Evolutionary conservation across 1,140 invertebrate genomes (phyloP).

Genomic region (Contarinia nasturtii): DNA sequence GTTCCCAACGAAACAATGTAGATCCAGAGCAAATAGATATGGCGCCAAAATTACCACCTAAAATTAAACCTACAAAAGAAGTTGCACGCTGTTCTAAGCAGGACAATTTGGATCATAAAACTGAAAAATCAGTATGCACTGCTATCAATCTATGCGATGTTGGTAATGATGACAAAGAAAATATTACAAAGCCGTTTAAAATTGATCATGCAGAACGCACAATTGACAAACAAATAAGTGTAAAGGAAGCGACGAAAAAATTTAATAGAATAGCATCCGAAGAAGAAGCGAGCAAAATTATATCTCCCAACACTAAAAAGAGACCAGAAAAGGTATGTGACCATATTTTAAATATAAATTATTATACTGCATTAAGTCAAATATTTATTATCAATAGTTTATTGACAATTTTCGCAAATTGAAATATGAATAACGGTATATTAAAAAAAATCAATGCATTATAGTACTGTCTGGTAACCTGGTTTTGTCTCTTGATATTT

Average conservation of each 20-base stretch:
- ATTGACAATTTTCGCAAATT: neutral
- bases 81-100: conserved; percentile 20
- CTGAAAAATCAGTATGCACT: neutral
- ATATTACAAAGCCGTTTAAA: conserved; percentile 2
- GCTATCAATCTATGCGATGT: conserved; percentile 1
- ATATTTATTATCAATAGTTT: conserved; percentile 1
- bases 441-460: too few relatives aligned
- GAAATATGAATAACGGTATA: too few relatives aligned
- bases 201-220: conserved; percentile 2
- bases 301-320: conserved; percentile 35
- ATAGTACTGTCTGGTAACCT: too few relatives aligned
- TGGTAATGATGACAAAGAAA: conserved; percentile 4
- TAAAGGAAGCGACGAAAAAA: conserved; percentile 79
- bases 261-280: conserved; percentile 80
- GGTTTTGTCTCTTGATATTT: too few relatives aligned
- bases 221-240: conserved; percentile 46
- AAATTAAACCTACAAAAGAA: conserved; percentile 9
- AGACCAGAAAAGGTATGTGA: conserved; percentile 40
- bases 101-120: conserved; percentile 5
- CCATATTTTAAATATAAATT: neutral
- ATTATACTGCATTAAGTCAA: neutral
- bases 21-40: neutral
- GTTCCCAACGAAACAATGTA: neutral
- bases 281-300: conserved; percentile 34
- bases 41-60: conserved; percentile 4